Evolutionary conservation across 2,113 vertebrate genomes (phyloP), one percentile per base, ranked within the genome.

Genomic region (Antennarius striatus): DNA sequence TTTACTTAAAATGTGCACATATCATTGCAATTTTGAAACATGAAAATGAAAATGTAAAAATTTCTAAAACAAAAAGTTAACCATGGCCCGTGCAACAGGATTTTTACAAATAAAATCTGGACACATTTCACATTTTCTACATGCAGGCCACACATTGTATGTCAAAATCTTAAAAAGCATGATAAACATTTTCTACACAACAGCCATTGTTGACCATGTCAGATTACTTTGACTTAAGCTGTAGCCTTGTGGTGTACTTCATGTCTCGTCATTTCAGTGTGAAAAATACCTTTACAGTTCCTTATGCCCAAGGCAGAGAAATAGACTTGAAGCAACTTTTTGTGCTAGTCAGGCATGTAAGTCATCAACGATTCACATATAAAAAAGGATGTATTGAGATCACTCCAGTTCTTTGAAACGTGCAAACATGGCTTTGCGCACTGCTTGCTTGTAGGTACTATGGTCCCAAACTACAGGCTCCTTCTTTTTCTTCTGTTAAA

Each of bases 361-460:
- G 36, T 70, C 56, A 17, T 51, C 14, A 56, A 69, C 28, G 45
- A 14, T 64, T 68, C 52, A 63, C 46, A 75, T 56, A 59, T n/a
- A 36, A 75, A 75, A 40, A 36, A 68, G 32, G 62, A 69, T 22
- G 45, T 67, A 68, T 61, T 63, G 54, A 55, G 52, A 62, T 96
- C 92, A 98, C 84, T 98, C 95, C 0, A 98, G 94, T 68, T 98
- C 97, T 86, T 98, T 98, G 47, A 96, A 98, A 62, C 96, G 94
- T 68, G 97, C 96, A 84, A 98, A 98, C 97, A 98, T 98, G 75
- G 97, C 96, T 79, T 97, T 96, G 56, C 96, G 92, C 49, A 98
- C 96, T 0, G 96, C 96, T 0, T 98, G 96, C 3, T 96, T 94
- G 88, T 98, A 98, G 3, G 95, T 95, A 82, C 93, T 92, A 0